phyloP scores from a whole-genome alignment of 2,113 vertebrate species.

The Chlamydotis undulata region DNA sequence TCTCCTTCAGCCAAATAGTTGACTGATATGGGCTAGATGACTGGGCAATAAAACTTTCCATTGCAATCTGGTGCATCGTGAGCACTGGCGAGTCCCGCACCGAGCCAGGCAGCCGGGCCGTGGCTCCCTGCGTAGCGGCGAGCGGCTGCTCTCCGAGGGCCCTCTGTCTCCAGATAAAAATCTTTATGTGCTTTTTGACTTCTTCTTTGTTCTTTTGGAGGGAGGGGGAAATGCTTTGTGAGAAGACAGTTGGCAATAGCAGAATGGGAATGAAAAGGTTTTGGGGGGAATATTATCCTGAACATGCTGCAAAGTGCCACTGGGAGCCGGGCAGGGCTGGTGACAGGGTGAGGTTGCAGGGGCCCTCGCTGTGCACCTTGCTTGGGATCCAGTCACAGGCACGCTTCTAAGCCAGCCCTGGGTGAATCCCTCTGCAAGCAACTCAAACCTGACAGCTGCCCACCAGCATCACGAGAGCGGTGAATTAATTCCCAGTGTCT shows the following conservation, averaged over 20 bases:
- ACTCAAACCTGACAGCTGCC: background rate
- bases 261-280: fast-evolving
- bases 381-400: background rate
- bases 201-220: background rate
- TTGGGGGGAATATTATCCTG: background rate
- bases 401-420: background rate
- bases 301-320: background rate
- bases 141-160: background rate
- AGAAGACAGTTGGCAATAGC: background rate
- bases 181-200: background rate
- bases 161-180: background rate
- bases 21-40: background rate
- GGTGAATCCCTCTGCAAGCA: background rate
- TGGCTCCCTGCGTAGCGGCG: background rate
- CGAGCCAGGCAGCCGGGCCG: fast-evolving
- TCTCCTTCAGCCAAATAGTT: conserved; percentile 57
- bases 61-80: background rate
- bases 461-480: fast-evolving
- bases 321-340: background rate
- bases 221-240: background rate
- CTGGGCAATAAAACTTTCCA: background rate
- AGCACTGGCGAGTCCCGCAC: background rate
- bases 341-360: background rate
- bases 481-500: background rate
- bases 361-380: fast-evolving